Evolutionary conservation across 2,888 invertebrate genomes (phyloP).

Genomic region (Phyllotreta cruciferae): DNA sequence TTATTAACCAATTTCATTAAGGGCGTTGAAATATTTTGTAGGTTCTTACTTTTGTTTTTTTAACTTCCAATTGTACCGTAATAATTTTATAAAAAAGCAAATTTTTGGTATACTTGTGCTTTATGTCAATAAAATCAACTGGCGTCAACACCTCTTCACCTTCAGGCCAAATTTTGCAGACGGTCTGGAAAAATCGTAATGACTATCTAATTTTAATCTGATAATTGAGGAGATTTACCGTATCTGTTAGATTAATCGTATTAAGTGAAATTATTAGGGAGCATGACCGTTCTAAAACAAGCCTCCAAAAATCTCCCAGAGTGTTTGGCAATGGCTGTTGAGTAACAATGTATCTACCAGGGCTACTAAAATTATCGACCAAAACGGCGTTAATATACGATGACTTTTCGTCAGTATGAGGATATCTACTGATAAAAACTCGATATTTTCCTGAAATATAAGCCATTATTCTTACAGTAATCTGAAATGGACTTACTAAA

Average conservation of each 20-base stretch:
- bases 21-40: background rate
- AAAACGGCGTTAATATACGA: slow-evolving; percentile 61
- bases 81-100: slow-evolving; percentile 30
- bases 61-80: slow-evolving; percentile 26
- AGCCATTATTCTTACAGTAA: no score
- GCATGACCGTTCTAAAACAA: slow-evolving; percentile 57
- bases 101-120: slow-evolving; percentile 26
- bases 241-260: slow-evolving; percentile 53
- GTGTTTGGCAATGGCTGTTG: slow-evolving; percentile 61
- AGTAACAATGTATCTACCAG: slow-evolving; percentile 58
- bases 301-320: slow-evolving; percentile 61
- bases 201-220: slow-evolving; percentile 2
- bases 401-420: slow-evolving; percentile 54
- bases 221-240: slow-evolving; percentile 49
- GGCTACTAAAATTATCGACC: slow-evolving; percentile 56
- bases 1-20: no score
- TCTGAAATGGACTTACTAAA: no score
- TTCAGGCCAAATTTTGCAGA: slow-evolving; percentile 36
- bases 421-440: slow-evolving; percentile 56
- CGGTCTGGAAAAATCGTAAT: slow-evolving; percentile 31
- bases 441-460: slow-evolving; percentile 42
- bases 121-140: slow-evolving; percentile 34
- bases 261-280: slow-evolving; percentile 58
- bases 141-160: slow-evolving; percentile 29
- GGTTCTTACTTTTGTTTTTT: slow-evolving; percentile 22